phyloP scores from a whole-genome alignment of 2,888 invertebrate genomes.

The Campoplex capitator region DNA sequence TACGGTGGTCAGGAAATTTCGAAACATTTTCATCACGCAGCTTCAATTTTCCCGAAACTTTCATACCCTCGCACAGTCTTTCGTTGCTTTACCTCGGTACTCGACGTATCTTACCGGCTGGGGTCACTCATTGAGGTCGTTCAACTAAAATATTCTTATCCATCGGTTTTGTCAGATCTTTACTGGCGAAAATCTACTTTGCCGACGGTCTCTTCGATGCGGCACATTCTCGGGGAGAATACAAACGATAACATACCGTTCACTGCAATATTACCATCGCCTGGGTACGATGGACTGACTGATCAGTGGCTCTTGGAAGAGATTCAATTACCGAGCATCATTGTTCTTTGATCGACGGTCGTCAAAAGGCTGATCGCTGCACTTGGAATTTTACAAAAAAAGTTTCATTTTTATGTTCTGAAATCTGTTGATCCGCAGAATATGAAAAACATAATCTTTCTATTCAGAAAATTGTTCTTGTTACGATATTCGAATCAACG shows the following conservation, averaged over 20 bases:
- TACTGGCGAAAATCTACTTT: not conserved
- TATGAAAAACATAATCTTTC: too few species aligned
- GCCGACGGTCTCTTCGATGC: not conserved
- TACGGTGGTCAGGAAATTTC: not conserved
- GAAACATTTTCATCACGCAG: not conserved
- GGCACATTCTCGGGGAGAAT: not conserved
- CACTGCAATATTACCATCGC: not conserved
- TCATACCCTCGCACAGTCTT: too few species aligned
- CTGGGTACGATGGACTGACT: not conserved
- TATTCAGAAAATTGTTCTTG: too few species aligned
- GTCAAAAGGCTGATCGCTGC: not conserved
- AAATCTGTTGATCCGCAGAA: too few species aligned
- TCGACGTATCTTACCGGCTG: not conserved
- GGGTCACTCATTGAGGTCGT: not conserved
- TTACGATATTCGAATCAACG: not conserved
- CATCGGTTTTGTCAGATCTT: not conserved
- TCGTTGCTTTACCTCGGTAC: not conserved
- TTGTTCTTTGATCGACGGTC: not conserved
- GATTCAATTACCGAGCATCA: not conserved
- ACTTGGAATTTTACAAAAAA: not conserved
- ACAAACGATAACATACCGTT: not conserved
- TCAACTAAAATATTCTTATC: not conserved
- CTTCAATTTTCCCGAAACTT: not conserved
- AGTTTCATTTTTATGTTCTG: not conserved
- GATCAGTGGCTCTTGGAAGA: not conserved